Percentiles rank a stretch among this genome's conserved stretches.
phyloP scores from a whole-genome alignment of 2,888 invertebrate genomes.

The Silvanus unidentatus region DNA sequence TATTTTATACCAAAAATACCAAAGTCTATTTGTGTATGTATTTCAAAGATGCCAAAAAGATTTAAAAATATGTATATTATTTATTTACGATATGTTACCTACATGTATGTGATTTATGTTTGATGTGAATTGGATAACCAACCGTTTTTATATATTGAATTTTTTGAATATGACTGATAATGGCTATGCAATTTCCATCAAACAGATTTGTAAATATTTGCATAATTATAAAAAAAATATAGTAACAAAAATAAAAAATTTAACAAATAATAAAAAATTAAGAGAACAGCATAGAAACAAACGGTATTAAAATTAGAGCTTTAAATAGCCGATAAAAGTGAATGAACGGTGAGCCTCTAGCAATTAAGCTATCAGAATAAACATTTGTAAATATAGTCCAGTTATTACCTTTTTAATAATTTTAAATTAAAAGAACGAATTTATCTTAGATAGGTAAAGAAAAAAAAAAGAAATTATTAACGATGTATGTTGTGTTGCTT shows the following conservation, averaged over 20 bases:
- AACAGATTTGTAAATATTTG: constrained; percentile 25
- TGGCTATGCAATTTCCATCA: constrained; percentile 29
- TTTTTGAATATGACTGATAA: constrained; percentile 38
- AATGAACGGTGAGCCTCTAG: constrained; percentile 24
- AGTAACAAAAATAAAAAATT: constrained; percentile 16
- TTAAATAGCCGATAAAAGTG: constrained; percentile 20
- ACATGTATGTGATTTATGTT: constrained; percentile 46
- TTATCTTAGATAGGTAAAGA: constrained; percentile 46
- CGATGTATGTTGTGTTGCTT: constrained; percentile 48
- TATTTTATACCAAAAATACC: constrained; percentile 53
- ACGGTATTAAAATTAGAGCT: constrained; percentile 21
- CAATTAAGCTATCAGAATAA: constrained; percentile 30
- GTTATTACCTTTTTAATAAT: constrained; percentile 48
- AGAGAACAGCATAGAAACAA: constrained; percentile 23
- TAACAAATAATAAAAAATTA: constrained; percentile 14
- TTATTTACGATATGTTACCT: constrained; percentile 49
- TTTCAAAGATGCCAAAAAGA: constrained; percentile 55
- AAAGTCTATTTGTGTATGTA: constrained; percentile 61
- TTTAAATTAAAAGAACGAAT: constrained; percentile 48
- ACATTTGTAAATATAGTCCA: constrained; percentile 49
- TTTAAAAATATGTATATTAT: constrained; percentile 42
- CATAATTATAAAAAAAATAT: constrained; percentile 16
- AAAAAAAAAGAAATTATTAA: constrained; percentile 40
- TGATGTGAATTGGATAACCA: constrained; percentile 29
- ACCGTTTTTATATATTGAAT: constrained; percentile 23